Percentiles rank a stretch among this genome's conserved stretches.
Evolutionary conservation across 2,797 vertebrate genomes (phyloP).

Genomic region (Carapus acus): DNA sequence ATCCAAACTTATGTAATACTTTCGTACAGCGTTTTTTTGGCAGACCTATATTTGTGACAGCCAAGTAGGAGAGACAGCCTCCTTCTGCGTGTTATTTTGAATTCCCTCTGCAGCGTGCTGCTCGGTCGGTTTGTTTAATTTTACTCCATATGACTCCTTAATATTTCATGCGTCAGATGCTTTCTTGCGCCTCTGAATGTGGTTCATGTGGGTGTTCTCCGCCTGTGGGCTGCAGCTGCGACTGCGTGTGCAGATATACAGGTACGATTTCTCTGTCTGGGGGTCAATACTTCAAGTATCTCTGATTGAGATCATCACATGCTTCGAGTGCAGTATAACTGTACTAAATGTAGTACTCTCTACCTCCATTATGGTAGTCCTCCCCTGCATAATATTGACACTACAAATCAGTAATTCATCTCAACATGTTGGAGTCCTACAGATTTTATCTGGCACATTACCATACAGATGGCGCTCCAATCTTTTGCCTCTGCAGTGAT

Average conservation of each 20-base stretch:
- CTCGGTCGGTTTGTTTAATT: constrained; percentile 37
- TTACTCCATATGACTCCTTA: constrained; percentile 23
- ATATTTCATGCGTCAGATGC: constrained; percentile 35
- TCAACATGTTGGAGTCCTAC: constrained; percentile 15
- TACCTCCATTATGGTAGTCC: no score
- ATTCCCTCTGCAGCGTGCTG: constrained; percentile 41
- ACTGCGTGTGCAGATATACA: background rate
- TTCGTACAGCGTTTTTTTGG: constrained; percentile 40
- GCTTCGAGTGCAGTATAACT: background rate
- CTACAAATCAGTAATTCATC: constrained; percentile 13
- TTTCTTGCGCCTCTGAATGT: constrained; percentile 25
- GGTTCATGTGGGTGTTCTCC: background rate
- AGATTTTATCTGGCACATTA: constrained; percentile 5
- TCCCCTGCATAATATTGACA: constrained; percentile 5
- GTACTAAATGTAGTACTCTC: no score
- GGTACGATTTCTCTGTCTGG: no score
- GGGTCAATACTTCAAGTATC: no score
- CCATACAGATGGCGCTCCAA: no score
- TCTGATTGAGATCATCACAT: no score
- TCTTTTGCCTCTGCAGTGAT: no score
- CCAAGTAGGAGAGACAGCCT: constrained; percentile 54
- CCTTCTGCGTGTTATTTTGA: constrained; percentile 41
- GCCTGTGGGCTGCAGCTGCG: background rate
- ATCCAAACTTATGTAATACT: constrained; percentile 57
- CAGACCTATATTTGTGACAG: constrained; percentile 60